Evolutionary conservation across 2,797 vertebrate genomes (phyloP).

Genomic region (Myoxocephalus aenaeus): DNA sequence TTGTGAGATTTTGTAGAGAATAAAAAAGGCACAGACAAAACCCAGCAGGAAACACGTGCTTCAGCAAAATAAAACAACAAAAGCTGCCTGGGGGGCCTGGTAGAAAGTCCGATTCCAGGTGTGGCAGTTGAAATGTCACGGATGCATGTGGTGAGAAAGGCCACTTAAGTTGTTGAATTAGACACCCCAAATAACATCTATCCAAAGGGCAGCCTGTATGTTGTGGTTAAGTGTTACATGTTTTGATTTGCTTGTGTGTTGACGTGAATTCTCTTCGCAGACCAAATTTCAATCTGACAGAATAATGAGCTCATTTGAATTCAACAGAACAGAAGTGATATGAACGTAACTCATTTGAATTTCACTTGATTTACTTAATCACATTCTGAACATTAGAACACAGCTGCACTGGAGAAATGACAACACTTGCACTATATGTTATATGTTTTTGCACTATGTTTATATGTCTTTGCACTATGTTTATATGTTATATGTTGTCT

Average conservation of each 20-base stretch:
- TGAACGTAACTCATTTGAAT: slow-evolving; percentile 8
- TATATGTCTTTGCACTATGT: no score
- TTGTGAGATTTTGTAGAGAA: slow-evolving; percentile 39
- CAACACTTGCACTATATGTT: no score
- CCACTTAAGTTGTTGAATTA: slow-evolving; percentile 1
- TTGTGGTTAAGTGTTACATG: neutral
- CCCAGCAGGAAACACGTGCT: slow-evolving; percentile 8
- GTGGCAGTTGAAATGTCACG: neutral
- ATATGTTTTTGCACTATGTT: no score
- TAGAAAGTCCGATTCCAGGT: slow-evolving; percentile 2
- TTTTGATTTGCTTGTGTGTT: neutral
- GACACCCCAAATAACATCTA: neutral
- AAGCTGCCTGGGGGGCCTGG: neutral
- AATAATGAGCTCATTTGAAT: slow-evolving; percentile 30
- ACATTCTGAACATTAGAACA: slow-evolving; percentile 14
- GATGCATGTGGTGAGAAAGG: neutral
- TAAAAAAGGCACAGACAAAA: slow-evolving; percentile 15
- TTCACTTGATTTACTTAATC: slow-evolving; percentile 15
- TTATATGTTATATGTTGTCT: no score
- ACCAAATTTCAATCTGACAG: slow-evolving; percentile 15
- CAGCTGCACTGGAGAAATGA: slow-evolving; percentile 14
- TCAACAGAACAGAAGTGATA: slow-evolving; percentile 15
- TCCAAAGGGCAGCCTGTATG: neutral
- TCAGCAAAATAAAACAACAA: neutral
- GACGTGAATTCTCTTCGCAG: neutral